Evolutionary conservation across 2,797 vertebrate genomes (phyloP), one percentile per base, ranked within the genome.

Genomic region (Artibeus lituratus): DNA sequence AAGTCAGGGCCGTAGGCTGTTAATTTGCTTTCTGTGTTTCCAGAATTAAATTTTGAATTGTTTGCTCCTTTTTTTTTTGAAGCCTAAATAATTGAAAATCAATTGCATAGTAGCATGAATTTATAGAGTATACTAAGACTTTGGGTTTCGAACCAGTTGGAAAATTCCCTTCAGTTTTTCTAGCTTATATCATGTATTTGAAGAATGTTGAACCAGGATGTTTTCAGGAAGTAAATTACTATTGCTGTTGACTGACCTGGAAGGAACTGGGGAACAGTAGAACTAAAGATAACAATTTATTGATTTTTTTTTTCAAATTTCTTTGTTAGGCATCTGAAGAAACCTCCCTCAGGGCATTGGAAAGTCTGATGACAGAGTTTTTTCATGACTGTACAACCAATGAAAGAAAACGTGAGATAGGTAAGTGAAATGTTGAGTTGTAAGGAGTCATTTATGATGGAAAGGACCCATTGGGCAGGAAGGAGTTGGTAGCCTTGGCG

Each of bases 311-410:
- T 35, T 7, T 39, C 55, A 82, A 22, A 35, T 97, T 73, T 96
- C 0, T 96, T 97, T 95, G 74, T 86, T 95, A 99, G 99, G 99
- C 99, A 93, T 99, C 99, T 72, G 99, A 99, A 97, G 99, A 99
- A 98, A 97, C 99, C 97, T 99, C 99, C 0, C 98, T 99, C 94
- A 99, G 99, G 94, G 99, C 99, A 39, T 95, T 99, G 98, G 99
- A 99, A 98, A 99, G 98, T 98, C 98, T 99, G 7, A 99, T 99
- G 99, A 99, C 99, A 0, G 99, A 99, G 96, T 99, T 99, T 98
- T 99, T 99, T 98, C 99, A 99, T 98, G 99, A 98, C 77, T 99
- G 99, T 98, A 99, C 99, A 1, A 99, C 99, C 1, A 99, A 99
- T 67, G 99, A 99, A 97, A 98, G 99, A 89, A 99, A 99, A 93